Evolutionary conservation across 1,140 invertebrate species (phyloP).

Genomic region (Phymastichus coffea): DNA sequence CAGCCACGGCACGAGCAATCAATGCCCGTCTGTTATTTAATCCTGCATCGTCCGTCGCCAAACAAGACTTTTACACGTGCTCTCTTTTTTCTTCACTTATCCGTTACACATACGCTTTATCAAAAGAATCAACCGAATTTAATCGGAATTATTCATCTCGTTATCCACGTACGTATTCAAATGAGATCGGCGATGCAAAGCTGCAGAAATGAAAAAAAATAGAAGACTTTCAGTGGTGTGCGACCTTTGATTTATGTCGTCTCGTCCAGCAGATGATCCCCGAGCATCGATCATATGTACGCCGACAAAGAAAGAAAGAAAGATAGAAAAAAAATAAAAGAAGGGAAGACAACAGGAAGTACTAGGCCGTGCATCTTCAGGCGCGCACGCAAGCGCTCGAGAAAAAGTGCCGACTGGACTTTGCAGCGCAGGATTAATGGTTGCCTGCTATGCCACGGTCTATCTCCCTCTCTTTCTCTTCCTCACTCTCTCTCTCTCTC

Average conservation of each 20-base stretch:
- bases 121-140: too few relatives aligned
- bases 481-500: too few relatives aligned
- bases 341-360: slow-evolving; percentile 6
- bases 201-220: slow-evolving; percentile 12
- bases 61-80: slow-evolving; percentile 3
- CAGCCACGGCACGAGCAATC: slow-evolving; percentile 31
- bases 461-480: neutral
- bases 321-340: slow-evolving; percentile 2
- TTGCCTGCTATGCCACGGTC: neutral
- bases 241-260: slow-evolving; percentile 46
- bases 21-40: slow-evolving; percentile 40
- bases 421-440: slow-evolving; percentile 13
- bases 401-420: slow-evolving; percentile 8
- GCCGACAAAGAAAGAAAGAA: neutral
- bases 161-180: too few relatives aligned
- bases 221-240: slow-evolving; percentile 19
- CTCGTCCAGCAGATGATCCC: slow-evolving; percentile 39
- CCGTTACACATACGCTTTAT: neutral
- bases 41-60: slow-evolving; percentile 37
- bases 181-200: neutral
- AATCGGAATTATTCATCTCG: too few relatives aligned
- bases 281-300: slow-evolving; percentile 41
- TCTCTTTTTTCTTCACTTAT: neutral
- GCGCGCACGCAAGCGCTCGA: neutral
- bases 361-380: neutral